phyloP scores from a whole-genome alignment of 2,797 vertebrate species.

The Hoplostethus mediterraneus region DNA sequence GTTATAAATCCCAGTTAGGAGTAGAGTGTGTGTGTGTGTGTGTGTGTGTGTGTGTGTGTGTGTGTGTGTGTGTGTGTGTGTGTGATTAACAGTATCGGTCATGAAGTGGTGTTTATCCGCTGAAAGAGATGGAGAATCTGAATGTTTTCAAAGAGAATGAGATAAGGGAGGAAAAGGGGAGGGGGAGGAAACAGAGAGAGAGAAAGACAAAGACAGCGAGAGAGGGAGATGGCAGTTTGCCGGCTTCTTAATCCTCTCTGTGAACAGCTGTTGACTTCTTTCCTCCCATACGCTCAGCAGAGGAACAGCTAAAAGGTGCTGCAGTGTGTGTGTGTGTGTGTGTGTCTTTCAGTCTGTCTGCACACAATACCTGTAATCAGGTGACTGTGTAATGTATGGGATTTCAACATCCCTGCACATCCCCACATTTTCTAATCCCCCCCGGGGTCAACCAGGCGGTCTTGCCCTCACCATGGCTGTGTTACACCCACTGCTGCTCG shows the following conservation, averaged over 20 bases:
- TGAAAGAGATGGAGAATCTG: constrained; percentile 10
- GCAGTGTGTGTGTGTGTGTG: constrained; percentile 13
- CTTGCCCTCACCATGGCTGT: constrained; percentile 17
- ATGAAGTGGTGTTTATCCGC: background rate
- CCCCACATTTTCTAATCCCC: constrained; percentile 48
- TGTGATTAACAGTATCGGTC: too few species aligned
- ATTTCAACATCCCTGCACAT: constrained; percentile 34
- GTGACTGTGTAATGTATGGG: constrained; percentile 8
- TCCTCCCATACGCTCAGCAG: constrained; percentile 46
- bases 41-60: background rate
- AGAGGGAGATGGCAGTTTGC: constrained; percentile 14
- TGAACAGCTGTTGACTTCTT: constrained; percentile 52
- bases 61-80: background rate
- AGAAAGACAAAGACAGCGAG: constrained; percentile 26
- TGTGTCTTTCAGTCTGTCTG: background rate
- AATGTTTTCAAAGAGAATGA: constrained; percentile 7
- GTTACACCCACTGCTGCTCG: constrained; percentile 60
- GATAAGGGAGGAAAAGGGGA: background rate
- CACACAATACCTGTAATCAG: background rate
- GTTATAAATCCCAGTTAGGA: too few species aligned
- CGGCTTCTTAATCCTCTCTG: constrained; percentile 48
- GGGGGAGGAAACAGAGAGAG: constrained; percentile 12
- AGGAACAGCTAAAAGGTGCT: constrained; percentile 22
- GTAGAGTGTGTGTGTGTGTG: too few species aligned
- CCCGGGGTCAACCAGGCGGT: background rate